Evolutionary conservation across 2,888 invertebrate genomes (phyloP).

Genomic region (Leptopilina drosophilae): DNA sequence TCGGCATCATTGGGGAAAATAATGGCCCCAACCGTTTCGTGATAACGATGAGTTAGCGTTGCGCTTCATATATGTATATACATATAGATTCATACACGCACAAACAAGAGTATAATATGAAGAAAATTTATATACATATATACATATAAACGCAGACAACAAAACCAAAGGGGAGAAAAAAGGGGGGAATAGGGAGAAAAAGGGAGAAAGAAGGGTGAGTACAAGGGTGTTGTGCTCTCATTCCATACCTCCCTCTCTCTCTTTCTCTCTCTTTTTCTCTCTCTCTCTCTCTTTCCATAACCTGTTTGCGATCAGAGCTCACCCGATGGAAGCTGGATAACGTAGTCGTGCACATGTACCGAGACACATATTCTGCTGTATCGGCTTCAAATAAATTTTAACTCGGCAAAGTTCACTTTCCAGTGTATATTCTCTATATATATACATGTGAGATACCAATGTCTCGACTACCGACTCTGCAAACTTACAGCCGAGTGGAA

Average conservation of each 20-base stretch:
- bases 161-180: slow-evolving; percentile 2
- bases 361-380: slow-evolving; percentile 55
- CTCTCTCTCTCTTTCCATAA: slow-evolving; percentile 33
- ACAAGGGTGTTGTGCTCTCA: slow-evolving; percentile 34
- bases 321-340: slow-evolving; percentile 44
- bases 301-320: slow-evolving; percentile 51
- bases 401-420: slow-evolving; percentile 43
- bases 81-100: slow-evolving; percentile 42
- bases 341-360: slow-evolving; percentile 49
- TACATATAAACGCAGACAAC: slow-evolving; percentile 39
- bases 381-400: slow-evolving; percentile 58
- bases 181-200: not conserved
- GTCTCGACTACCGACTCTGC: slow-evolving; percentile 51
- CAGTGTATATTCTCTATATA: not conserved
- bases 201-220: not conserved
- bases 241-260: slow-evolving; percentile 29
- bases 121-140: no score
- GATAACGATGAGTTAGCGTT: slow-evolving; percentile 75
- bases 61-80: slow-evolving; percentile 59
- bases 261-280: no score
- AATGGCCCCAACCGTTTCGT: slow-evolving; percentile 71
- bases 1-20: slow-evolving; percentile 69
- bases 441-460: slow-evolving; percentile 34
- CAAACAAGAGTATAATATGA: not conserved
- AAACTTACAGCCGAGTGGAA: slow-evolving; percentile 53